These are phyloP conservation scores for Serranus cabrilla DNA, from an alignment of 2,797 vertebrate genomes.

Conservation along the genomic window DNA sequence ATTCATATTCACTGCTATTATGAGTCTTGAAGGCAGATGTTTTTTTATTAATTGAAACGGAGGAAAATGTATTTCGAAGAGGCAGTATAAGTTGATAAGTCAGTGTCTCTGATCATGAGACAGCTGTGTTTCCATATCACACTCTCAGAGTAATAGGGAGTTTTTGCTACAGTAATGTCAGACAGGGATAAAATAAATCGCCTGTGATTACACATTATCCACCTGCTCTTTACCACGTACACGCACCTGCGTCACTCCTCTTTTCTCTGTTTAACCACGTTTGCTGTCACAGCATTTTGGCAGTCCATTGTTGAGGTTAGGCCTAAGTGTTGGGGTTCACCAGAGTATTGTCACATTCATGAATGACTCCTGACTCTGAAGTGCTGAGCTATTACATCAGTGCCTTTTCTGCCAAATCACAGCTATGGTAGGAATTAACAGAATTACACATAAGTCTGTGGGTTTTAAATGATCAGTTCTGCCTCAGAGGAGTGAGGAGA, in stretches of 20 bases:
- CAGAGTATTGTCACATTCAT: constrained; percentile 66
- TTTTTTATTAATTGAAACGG: neutral
- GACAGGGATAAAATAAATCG: constrained; percentile 46
- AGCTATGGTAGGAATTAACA: constrained; percentile 50
- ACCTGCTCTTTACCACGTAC: constrained; percentile 54
- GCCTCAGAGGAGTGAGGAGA: constrained; percentile 48
- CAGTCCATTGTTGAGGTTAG: constrained; percentile 53
- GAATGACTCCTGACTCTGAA: constrained; percentile 58
- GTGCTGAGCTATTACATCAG: constrained; percentile 70
- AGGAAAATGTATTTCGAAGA: constrained; percentile 9
- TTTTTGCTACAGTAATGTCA: constrained; percentile 52
- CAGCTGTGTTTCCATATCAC: constrained; percentile 17
- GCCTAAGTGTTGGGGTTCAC: constrained; percentile 67
- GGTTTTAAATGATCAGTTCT: constrained; percentile 68
- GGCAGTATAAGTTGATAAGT: constrained; percentile 13
- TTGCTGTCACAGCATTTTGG: constrained; percentile 73
- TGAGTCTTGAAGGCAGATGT: constrained; percentile 2
- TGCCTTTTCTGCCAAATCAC: constrained; percentile 64
- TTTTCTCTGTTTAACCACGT: constrained; percentile 59
- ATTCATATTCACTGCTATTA: constrained; percentile 4
- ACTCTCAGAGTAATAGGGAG: constrained; percentile 27
- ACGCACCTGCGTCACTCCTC: constrained; percentile 71
- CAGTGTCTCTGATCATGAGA: constrained; percentile 6
- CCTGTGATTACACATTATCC: constrained; percentile 62
- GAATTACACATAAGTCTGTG: constrained; percentile 61